These are phyloP conservation scores for Chorisops tibialis DNA, from an alignment of 2,888 invertebrate genomes.

Conservation along the genomic window DNA sequence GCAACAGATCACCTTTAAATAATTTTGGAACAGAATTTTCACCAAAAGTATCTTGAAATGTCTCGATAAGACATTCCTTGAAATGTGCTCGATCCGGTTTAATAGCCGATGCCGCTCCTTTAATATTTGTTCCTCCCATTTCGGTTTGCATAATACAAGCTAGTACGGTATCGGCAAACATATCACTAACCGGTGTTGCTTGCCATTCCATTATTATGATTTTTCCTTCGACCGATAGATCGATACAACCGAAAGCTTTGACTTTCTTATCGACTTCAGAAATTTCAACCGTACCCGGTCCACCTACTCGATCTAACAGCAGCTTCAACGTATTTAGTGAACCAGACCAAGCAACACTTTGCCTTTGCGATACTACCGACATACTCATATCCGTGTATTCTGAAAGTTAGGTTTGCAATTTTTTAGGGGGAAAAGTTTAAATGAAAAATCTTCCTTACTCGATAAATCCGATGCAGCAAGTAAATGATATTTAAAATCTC, in stretches of 20 bases:
- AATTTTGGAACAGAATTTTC: conserved; percentile 90
- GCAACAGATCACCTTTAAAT: conserved; percentile 84
- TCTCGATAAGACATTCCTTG: conserved; percentile 61
- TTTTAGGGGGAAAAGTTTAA: neutral
- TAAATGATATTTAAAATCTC: conserved; percentile 97
- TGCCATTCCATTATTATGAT: conserved; percentile 91
- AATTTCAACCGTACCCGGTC: conserved; percentile 62
- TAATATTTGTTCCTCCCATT: conserved; percentile 61
- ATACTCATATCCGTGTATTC: conserved; percentile 95
- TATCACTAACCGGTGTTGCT: conserved; percentile 92
- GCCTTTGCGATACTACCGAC: conserved; percentile 88
- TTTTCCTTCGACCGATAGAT: conserved; percentile 75
- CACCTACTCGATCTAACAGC: conserved; percentile 75
- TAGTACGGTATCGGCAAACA: conserved; percentile 95
- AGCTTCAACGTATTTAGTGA: conserved; percentile 69
- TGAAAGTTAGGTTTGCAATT: conserved; percentile 45
- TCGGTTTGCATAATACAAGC: conserved; percentile 85
- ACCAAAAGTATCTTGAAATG: conserved; percentile 85
- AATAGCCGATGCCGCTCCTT: conserved; percentile 59
- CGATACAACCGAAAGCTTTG: conserved; percentile 78
- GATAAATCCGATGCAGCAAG: conserved; percentile 86
- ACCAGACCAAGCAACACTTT: conserved; percentile 84
- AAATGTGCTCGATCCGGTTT: conserved; percentile 90
- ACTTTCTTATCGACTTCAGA: conserved; percentile 69
- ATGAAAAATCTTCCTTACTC: conserved; percentile 44